phyloP scores from a whole-genome alignment of 2,888 invertebrate species.

The Aphidoletes aphidimyza region DNA sequence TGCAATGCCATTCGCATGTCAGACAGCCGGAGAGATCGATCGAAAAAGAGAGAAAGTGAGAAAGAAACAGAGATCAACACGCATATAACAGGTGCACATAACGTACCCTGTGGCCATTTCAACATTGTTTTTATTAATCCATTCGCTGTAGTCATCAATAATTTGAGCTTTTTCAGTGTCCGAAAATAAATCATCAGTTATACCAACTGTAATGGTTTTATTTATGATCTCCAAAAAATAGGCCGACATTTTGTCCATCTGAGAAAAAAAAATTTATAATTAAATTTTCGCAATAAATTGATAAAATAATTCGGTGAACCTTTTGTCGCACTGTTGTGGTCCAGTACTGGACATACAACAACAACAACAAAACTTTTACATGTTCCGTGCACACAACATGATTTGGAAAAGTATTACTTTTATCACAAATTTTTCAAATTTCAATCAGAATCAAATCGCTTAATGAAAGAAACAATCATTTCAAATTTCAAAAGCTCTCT shows the following conservation, averaged over 20 bases:
- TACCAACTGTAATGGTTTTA: conserved; percentile 39
- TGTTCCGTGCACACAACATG: too few relatives aligned
- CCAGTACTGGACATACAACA: too few relatives aligned
- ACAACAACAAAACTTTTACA: too few relatives aligned
- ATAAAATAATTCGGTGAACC: background rate
- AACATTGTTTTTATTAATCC: conserved; percentile 49
- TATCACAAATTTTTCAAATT: too few relatives aligned
- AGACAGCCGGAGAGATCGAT: too few relatives aligned
- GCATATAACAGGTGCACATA: conserved; percentile 17
- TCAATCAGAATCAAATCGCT: too few relatives aligned
- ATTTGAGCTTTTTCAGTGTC: conserved; percentile 24
- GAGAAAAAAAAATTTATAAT: conserved; percentile 2
- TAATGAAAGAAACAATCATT: too few relatives aligned
- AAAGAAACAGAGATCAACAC: background rate
- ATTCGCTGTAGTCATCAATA: conserved; percentile 49
- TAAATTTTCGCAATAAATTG: conserved; percentile 34
- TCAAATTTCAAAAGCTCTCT: too few relatives aligned
- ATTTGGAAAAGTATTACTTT: too few relatives aligned
- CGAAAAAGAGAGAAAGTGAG: too few relatives aligned
- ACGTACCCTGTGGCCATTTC: conserved; percentile 29
- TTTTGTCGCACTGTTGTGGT: background rate
- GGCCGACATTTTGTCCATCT: conserved; percentile 46
- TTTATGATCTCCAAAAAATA: conserved; percentile 49
- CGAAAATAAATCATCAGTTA: conserved; percentile 49
- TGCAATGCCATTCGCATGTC: too few relatives aligned